Conservation (phyloP, 2,888 invertebrate genomes). For the Pyrrhia umbra region DNA sequence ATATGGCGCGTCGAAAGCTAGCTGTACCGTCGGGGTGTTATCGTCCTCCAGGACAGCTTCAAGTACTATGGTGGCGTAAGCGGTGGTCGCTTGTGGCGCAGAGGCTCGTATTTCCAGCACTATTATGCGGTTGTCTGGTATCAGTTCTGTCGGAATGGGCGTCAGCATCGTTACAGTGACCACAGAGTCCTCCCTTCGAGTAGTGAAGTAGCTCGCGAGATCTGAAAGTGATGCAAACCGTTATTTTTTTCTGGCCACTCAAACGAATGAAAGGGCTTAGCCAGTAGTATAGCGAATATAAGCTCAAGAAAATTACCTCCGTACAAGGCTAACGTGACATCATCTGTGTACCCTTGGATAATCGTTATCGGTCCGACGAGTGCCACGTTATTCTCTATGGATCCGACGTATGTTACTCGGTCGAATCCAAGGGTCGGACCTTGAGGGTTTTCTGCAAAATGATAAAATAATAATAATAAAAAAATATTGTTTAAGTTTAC, state of each 20-base stretch:
- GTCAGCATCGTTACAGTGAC: constrained; percentile 44
- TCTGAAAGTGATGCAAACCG: constrained; percentile 35
- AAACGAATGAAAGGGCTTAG: background rate
- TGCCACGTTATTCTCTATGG: constrained; percentile 23
- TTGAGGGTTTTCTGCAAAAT: no score
- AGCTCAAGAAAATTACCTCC: constrained; percentile 36
- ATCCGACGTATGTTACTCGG: constrained; percentile 1
- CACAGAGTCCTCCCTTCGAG: constrained; percentile 22
- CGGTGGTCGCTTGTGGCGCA: constrained; percentile 35
- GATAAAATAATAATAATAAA: no score
- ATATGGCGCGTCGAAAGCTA: constrained; percentile 37
- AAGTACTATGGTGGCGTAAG: constrained; percentile 43
- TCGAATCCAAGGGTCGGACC: constrained; percentile 3
- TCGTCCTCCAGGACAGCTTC: constrained; percentile 39
- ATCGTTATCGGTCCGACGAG: constrained; percentile 35
- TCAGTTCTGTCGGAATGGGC: constrained; percentile 52
- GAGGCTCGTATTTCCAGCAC: constrained; percentile 59
- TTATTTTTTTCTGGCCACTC: background rate
- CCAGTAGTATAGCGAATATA: background rate
- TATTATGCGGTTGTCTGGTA: constrained; percentile 56
- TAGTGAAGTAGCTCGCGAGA: constrained; percentile 49
- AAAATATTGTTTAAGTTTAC: no score
- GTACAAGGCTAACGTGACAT: background rate
- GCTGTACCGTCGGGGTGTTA: background rate
- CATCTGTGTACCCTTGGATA: no score